Percentiles rank a stretch among this genome's conserved stretches.
These are phyloP conservation scores for Crocuta crocuta DNA, from an alignment of 2,113 vertebrate genomes.

Conservation along the genomic window DNA sequence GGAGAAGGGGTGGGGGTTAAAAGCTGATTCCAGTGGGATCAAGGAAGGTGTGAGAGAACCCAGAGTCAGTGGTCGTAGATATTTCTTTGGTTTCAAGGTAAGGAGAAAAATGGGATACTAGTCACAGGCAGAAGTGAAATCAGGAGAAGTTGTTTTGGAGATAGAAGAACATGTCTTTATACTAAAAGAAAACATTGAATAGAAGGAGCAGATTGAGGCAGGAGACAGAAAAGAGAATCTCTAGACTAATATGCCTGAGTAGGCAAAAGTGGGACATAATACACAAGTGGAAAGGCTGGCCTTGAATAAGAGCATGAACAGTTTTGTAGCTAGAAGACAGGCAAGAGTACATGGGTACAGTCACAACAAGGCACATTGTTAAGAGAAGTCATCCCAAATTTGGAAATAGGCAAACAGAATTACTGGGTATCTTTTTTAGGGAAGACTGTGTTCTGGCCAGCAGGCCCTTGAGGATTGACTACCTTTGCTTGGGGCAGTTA, in stretches of 20 bases:
- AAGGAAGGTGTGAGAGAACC: not conserved
- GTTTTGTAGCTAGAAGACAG: not conserved
- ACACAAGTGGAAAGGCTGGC: not conserved
- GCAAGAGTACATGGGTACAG: not conserved
- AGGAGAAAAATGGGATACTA: not conserved
- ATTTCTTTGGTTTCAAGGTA: not conserved
- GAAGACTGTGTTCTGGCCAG: not conserved
- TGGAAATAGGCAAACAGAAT: not conserved
- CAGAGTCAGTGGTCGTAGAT: not conserved
- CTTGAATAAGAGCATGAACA: not conserved
- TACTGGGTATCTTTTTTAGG: not conserved
- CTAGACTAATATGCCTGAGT: not conserved
- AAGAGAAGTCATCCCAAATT: not conserved
- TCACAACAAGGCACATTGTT: not conserved
- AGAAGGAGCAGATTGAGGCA: not conserved
- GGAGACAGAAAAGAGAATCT: slow-evolving; percentile 5
- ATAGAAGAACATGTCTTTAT: not conserved
- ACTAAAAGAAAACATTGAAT: not conserved
- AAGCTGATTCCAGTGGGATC: not conserved
- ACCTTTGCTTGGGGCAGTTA: not conserved
- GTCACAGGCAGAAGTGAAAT: not conserved
- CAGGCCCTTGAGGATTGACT: not conserved
- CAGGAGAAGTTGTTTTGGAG: not conserved
- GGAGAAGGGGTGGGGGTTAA: not conserved
- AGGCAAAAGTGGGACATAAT: not conserved